Percentiles rank a stretch among this genome's conserved stretches.
These are phyloP conservation scores for Molanna angustata DNA, from an alignment of 2,888 invertebrate genomes.

Conservation along the genomic window DNA sequence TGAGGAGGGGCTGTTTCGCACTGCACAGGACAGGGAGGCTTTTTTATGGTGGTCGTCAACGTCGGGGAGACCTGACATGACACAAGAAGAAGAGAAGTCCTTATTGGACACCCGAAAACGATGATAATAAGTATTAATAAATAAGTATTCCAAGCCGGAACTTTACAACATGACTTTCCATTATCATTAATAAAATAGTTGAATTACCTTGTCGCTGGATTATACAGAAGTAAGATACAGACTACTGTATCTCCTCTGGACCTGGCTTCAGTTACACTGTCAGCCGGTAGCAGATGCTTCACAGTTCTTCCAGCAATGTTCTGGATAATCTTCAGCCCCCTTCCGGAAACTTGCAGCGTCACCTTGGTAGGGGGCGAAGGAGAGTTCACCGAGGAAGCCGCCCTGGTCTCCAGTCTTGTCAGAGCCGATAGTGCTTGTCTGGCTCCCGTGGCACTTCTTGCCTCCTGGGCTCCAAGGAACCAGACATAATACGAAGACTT, in stretches of 20 bases:
- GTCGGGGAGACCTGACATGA: too few species aligned
- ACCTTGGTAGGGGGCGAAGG: slow-evolving; percentile 77
- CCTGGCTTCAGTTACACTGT: slow-evolving; percentile 87
- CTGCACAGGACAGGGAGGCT: too few species aligned
- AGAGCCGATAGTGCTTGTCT: slow-evolving; percentile 85
- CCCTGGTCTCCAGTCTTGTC: slow-evolving; percentile 78
- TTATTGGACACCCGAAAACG: too few species aligned
- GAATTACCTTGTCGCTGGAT: slow-evolving; percentile 82
- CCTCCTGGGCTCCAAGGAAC: slow-evolving; percentile 95
- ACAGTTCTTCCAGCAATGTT: slow-evolving; percentile 63
- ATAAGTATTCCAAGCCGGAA: too few species aligned
- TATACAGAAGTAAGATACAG: slow-evolving; percentile 88
- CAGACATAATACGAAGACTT: slow-evolving; percentile 90
- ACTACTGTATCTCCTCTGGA: slow-evolving; percentile 92
- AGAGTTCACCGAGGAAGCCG: slow-evolving; percentile 75
- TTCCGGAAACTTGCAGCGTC: slow-evolving; percentile 55
- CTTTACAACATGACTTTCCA: too few species aligned
- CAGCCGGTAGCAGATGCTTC: slow-evolving; percentile 92
- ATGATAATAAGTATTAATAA: too few species aligned
- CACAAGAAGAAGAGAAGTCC: too few species aligned
- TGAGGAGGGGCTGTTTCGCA: too few species aligned
- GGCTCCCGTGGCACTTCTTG: slow-evolving; percentile 80
- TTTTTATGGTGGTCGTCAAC: too few species aligned
- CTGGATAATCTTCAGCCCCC: slow-evolving; percentile 93
- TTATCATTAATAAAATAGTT: too few species aligned